Evolutionary conservation across 2,113 vertebrate species (phyloP).

Genomic region (Platycercus adscitus): DNA sequence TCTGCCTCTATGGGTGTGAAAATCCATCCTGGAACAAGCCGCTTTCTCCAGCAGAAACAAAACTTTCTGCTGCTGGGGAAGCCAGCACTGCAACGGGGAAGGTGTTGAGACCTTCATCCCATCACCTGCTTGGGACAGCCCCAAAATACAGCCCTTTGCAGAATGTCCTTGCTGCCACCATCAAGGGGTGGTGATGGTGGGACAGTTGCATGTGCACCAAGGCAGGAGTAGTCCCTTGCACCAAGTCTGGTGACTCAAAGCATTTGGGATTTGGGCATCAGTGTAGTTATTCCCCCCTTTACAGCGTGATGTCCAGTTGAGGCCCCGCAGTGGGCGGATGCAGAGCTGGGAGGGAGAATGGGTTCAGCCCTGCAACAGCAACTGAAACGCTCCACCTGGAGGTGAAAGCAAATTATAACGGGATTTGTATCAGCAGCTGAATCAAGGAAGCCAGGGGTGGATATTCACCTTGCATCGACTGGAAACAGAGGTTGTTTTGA

Average conservation of each 20-base stretch:
- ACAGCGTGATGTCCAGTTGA: not conserved
- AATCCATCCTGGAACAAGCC: not conserved
- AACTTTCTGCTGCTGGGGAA: not conserved
- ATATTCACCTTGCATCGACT: not conserved
- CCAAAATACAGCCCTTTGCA: not conserved
- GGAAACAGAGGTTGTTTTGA: accelerated
- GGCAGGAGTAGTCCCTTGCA: not conserved
- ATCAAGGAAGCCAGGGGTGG: not conserved
- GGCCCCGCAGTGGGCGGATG: accelerated
- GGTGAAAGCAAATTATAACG: conserved; percentile 2
- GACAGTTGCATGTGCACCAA: not conserved
- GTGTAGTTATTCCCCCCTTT: not conserved
- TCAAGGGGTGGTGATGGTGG: not conserved
- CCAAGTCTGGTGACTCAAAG: not conserved
- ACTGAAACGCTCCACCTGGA: conserved; percentile 31
- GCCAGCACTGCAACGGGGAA: not conserved
- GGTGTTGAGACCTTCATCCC: not conserved
- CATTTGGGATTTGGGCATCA: not conserved
- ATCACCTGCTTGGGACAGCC: not conserved
- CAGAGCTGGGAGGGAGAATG: not conserved
- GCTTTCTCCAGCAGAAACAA: not conserved
- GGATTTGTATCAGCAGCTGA: not conserved
- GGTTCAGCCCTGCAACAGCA: not conserved
- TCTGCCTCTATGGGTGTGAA: accelerated
- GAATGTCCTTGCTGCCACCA: not conserved